A percentile compares a stretch with the other conserved stretches of the same genome.
These are phyloP conservation scores for Cryptus armator DNA, from an alignment of 2,888 invertebrate genomes.

Conservation along the genomic window DNA sequence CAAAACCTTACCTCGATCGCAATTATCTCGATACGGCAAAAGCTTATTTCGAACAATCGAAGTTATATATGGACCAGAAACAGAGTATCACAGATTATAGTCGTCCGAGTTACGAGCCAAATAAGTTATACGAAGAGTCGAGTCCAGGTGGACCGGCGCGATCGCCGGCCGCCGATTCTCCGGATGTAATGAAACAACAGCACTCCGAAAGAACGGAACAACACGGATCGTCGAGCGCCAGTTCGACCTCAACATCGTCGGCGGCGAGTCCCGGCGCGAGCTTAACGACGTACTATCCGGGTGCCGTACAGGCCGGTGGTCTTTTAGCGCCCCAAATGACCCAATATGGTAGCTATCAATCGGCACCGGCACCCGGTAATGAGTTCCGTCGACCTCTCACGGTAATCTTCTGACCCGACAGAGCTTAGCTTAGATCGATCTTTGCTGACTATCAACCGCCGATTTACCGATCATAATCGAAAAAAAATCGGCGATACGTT, in stretches of 20 bases:
- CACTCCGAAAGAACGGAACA: conserved; percentile 73
- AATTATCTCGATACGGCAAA: conserved; percentile 91
- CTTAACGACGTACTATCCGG: conserved; percentile 84
- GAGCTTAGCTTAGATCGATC: conserved; percentile 81
- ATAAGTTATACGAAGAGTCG: conserved; percentile 88
- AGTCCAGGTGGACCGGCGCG: conserved; percentile 85
- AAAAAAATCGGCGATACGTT: background rate
- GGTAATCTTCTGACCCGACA: conserved; percentile 93
- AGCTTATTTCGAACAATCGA: conserved; percentile 90
- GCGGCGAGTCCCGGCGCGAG: conserved; percentile 86
- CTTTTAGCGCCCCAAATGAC: conserved; percentile 88
- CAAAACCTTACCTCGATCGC: conserved; percentile 87
- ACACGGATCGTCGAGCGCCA: conserved; percentile 80
- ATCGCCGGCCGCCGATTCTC: conserved; percentile 86
- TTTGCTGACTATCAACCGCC: conserved; percentile 71
- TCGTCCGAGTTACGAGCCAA: conserved; percentile 89
- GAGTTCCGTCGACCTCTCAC: conserved; percentile 92
- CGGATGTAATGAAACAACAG: conserved; percentile 80
- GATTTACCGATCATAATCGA: conserved; percentile 65
- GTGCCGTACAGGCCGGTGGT: conserved; percentile 80
- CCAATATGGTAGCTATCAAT: conserved; percentile 88
- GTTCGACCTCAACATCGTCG: conserved; percentile 87
- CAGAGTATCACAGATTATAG: conserved; percentile 88
- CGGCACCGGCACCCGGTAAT: conserved; percentile 87
- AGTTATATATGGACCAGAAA: conserved; percentile 90